Evolutionary conservation across 2,888 invertebrate genomes (phyloP), one percentile per base, ranked within the genome.

Genomic region (Hoplodrina blanda): DNA sequence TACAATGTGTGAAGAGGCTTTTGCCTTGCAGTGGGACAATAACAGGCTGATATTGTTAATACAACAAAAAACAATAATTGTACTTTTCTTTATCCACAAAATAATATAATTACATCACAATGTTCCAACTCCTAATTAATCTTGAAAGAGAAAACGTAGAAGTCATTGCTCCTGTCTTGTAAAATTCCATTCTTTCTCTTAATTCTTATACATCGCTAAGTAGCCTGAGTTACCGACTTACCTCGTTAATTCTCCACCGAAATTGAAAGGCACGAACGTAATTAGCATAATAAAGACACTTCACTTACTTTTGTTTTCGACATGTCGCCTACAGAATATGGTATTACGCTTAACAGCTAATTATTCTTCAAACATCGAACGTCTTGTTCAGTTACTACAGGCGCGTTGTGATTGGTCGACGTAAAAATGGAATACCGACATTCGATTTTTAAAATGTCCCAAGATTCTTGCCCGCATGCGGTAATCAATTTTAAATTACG

Each of bases 261-360:
- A 88, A 91, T 89, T 90, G 88, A 84, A 82, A 87, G 88, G 85
- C 92, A 91, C 89, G 92, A 81, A 83, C 79, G 63, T 81, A 84
- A 90, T 92, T 92, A 89, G 78, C 91, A 91, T 91, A 87, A 88
- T 87, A 87, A 87, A 87, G 87, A 85, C 84, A 74, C 76, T 80
- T 72, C 56, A 37, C 69, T 80, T 82, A 85, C 84, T 86, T 84
- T 85, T 86, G 84, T 86, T 83, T 85, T 82, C 80, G 59, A 76
- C 81, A 65, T 80, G 66, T 76, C 69, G 71, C 73, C 73, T 66
- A 37, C 37, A 64, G 68, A 73, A 80, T 64, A 64, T 46, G 37
- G 69, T 44, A 60, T 57, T 54, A 59, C 57, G 59, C 68, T 53
- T 53, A 33, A 44, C 25, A 64, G 52, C 44, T 67, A 67, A 76